Evolutionary conservation across 1,140 invertebrate genomes (phyloP).

Genomic region (Heliconius melpomene): DNA sequence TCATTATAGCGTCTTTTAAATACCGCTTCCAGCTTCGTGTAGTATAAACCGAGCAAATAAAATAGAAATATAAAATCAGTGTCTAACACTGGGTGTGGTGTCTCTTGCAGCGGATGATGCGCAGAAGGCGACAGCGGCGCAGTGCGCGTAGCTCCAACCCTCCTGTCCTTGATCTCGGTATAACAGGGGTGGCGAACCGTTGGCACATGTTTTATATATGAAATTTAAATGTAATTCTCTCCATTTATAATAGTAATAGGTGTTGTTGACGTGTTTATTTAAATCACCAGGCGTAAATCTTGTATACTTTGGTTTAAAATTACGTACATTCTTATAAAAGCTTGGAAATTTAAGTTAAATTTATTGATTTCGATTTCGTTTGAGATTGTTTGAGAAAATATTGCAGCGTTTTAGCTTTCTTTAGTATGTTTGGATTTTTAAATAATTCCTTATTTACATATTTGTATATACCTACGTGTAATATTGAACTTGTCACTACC

Average conservation of each 20-base stretch:
- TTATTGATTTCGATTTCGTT: neutral
- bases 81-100: constrained; percentile 80
- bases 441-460: neutral
- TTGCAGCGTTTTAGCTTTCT: constrained; percentile 2
- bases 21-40: constrained; percentile 55
- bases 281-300: neutral
- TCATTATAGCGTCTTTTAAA: constrained; percentile 42
- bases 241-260: neutral
- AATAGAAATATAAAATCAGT: constrained; percentile 70
- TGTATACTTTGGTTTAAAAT: neutral
- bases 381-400: neutral
- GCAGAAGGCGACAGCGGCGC: constrained; percentile 80
- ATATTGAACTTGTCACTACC: neutral
- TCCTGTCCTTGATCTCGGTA: constrained; percentile 76
- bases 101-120: constrained; percentile 80
- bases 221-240: neutral
- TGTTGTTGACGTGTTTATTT: neutral
- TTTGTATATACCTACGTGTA: neutral
- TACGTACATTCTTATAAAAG: neutral
- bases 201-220: neutral
- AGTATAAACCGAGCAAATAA: constrained; percentile 55
- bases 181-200: constrained; percentile 48
- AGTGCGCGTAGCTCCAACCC: constrained; percentile 78
- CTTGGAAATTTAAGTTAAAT: neutral
- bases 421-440: neutral